Percentiles rank a stretch among this genome's conserved stretches.
Evolutionary conservation across 2,797 vertebrate species (phyloP).

Genomic region (Cygnus olor): DNA sequence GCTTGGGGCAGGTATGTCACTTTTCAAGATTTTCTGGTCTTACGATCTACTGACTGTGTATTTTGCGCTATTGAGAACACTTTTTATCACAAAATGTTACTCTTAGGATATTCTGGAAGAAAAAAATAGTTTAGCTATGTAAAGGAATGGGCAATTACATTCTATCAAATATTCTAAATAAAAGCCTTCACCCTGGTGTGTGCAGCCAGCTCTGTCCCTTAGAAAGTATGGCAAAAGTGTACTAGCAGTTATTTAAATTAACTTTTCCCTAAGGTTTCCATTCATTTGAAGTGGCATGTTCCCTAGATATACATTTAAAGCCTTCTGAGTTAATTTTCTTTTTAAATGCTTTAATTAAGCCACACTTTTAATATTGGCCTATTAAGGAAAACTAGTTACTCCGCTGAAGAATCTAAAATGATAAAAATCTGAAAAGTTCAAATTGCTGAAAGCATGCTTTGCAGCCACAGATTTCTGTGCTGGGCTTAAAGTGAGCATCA

Average conservation of each 20-base stretch:
- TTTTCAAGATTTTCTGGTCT: neutral
- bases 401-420: neutral
- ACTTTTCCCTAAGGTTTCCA: neutral
- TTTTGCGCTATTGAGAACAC: neutral
- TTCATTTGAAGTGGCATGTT: neutral
- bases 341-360: neutral
- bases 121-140: neutral
- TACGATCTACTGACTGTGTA: neutral
- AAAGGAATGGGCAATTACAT: neutral
- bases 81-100: neutral
- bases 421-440: neutral
- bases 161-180: neutral
- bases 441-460: neutral
- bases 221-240: neutral
- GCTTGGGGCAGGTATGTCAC: slow-evolving; percentile 95
- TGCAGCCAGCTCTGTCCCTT: neutral
- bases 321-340: neutral
- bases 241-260: neutral
- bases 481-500: neutral
- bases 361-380: neutral
- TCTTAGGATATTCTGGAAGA: neutral
- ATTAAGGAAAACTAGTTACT: neutral
- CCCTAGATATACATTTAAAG: neutral
- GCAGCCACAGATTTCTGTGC: neutral
- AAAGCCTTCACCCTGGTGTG: neutral